Evolutionary conservation across 2,888 invertebrate species (phyloP).

Genomic region (Chironomus riparius): DNA sequence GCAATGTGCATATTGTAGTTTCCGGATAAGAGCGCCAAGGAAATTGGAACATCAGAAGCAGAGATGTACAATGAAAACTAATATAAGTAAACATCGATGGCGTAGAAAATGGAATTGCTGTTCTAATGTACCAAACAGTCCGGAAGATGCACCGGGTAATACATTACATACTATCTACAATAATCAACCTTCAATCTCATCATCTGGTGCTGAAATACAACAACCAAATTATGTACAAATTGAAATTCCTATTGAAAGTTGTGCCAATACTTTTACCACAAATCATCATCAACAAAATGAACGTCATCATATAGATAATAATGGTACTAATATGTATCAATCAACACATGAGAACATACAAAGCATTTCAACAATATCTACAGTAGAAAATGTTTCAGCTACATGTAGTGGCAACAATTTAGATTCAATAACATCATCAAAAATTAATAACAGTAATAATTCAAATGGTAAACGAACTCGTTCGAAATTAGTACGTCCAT

Average conservation of each 20-base stretch:
- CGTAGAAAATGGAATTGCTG: constrained; percentile 52
- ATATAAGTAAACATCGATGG: constrained; percentile 39
- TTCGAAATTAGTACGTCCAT: constrained; percentile 33
- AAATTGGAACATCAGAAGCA: constrained; percentile 32
- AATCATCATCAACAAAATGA: neutral
- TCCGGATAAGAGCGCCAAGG: constrained; percentile 37
- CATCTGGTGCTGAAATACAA: constrained; percentile 28
- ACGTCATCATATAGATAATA: constrained; percentile 25
- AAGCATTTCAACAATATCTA: constrained; percentile 1
- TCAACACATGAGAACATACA: neutral
- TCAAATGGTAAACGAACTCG: constrained; percentile 25
- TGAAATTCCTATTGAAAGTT: constrained; percentile 27
- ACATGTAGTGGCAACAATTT: constrained; percentile 33
- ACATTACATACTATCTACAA: constrained; percentile 37
- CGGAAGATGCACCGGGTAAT: constrained; percentile 46
- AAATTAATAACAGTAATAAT: constrained; percentile 27
- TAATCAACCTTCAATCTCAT: constrained; percentile 27
- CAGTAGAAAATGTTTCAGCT: constrained; percentile 27
- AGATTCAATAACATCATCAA: constrained; percentile 35
- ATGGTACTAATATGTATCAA: constrained; percentile 32
- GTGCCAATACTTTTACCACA: constrained; percentile 12
- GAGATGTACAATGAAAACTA: constrained; percentile 36
- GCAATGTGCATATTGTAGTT: constrained; percentile 42
- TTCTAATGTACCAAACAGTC: constrained; percentile 50
- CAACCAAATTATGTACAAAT: constrained; percentile 27